Percentiles rank a stretch among this genome's conserved stretches.
Conservation (phyloP, 2,113 vertebrate genomes). For the Proteles cristata region DNA sequence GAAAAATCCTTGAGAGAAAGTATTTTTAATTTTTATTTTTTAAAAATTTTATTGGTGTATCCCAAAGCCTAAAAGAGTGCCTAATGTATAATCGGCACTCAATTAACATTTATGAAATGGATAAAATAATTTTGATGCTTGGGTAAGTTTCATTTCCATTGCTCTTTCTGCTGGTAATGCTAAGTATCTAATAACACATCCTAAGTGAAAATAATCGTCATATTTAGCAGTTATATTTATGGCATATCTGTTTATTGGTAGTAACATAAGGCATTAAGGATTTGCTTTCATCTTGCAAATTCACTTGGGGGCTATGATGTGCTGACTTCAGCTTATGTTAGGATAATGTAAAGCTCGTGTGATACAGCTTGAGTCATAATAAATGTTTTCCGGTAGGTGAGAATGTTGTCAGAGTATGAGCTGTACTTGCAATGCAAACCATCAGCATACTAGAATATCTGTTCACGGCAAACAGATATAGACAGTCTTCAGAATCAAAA, state of each 20-base stretch:
- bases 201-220: not conserved
- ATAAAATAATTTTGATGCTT: not conserved
- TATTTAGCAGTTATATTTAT: not conserved
- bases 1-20: not conserved
- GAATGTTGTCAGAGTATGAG: not conserved
- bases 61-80: not conserved
- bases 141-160: not conserved
- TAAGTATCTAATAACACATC: not conserved
- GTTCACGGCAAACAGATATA: not conserved
- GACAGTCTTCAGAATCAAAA: not conserved
- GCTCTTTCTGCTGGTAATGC: not conserved
- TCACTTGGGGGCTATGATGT: not conserved
- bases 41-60: not conserved
- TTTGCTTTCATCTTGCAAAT: not conserved
- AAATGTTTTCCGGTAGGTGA: not conserved
- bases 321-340: not conserved
- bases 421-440: not conserved
- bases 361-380: not conserved
- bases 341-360: not conserved
- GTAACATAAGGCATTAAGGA: not conserved
- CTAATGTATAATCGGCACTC: not conserved
- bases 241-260: not conserved
- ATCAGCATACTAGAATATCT: not conserved
- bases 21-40: not conserved
- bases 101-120: not conserved